phyloP scores from a whole-genome alignment of 2,797 vertebrate genomes.

The Diceros bicornis region DNA sequence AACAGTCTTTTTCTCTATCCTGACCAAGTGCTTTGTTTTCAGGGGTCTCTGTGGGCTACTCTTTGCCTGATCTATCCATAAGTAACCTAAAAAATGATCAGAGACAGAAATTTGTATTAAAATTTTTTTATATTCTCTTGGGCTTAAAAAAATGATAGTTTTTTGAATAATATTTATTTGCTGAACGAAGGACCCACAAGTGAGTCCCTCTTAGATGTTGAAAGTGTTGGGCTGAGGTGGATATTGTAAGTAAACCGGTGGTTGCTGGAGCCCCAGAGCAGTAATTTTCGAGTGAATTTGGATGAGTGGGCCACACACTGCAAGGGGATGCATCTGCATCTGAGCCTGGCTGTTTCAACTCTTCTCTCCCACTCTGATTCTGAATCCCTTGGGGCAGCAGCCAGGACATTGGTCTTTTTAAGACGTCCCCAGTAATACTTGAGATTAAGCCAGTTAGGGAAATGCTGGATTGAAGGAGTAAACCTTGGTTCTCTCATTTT shows the following conservation, averaged over 20 bases:
- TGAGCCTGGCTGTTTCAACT: not conserved
- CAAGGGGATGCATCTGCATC: not conserved
- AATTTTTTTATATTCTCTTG: not conserved
- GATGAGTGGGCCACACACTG: not conserved
- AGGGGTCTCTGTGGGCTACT: not conserved
- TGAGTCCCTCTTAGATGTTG: not conserved
- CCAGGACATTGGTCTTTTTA: not conserved
- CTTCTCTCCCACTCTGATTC: not conserved
- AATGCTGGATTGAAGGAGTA: not conserved
- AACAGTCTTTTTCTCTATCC: not conserved
- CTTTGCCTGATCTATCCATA: not conserved
- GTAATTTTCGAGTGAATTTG: not conserved
- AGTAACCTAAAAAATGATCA: not conserved
- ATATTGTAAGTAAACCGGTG: not conserved
- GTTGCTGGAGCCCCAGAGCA: not conserved
- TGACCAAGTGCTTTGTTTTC: not conserved
- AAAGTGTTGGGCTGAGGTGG: not conserved
- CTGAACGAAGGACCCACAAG: not conserved
- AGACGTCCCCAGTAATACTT: not conserved
- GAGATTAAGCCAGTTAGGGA: not conserved
- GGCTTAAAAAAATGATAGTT: not conserved
- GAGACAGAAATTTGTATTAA: constrained; percentile 24
- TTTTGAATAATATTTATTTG: not conserved
- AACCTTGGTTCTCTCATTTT: not conserved
- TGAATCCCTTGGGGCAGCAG: not conserved